Evolutionary conservation across 35 echinoderm and acorn worm species (phyloP), one percentile per base, ranked within the genome.

Genomic region (Stichopus chloronotus): DNA sequence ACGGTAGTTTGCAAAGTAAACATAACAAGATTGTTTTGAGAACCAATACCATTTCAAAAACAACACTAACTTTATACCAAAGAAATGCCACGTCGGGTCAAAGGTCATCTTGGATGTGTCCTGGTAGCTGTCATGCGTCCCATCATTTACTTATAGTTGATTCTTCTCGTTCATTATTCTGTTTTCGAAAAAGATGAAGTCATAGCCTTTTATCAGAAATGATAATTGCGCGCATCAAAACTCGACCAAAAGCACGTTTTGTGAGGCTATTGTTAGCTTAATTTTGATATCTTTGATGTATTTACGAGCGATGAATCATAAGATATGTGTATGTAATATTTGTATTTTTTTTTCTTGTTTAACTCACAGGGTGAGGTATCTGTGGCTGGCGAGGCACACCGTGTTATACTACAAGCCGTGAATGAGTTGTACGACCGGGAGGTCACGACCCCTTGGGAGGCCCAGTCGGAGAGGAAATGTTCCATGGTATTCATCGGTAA

Each of bases 401-500:
- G 96, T 69, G 92, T 97, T 74, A 93, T 97, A 63, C 87, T 97
- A 11, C 96, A 97, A 53, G 94, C 94, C 56, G 96, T 97, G 24
- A 95, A 97, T 87, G 96, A 97, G 90, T 83, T 97, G 17, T 97
- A 93, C 63, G 96, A 97, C 84, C 96, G 93, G 21, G 91, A 95
- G 83, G 91, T 95, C 78, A 97, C 96, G 55, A 95, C 96, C 23
- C 25, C 76, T 19, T 97, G 96, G 96, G 94, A 97, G 60, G 60
- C 58, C 9, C 55, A 60, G 3, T 61, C 53, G 8, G 55, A 53
- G 5, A 90, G 96, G 53, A 92, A 85, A 14, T 94, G 94, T 60
- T 93, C 94, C 24, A 52, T 97, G 13, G 96, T 97, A n/a, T 97
- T 97, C 87, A 97, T 97, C 91, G 96, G 96, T 97, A 95, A 92